Percentiles rank a stretch among this genome's conserved stretches.
These are phyloP conservation scores for Melanerpes aurifrons DNA, from an alignment of 2,113 vertebrate species.

Conservation along the genomic window DNA sequence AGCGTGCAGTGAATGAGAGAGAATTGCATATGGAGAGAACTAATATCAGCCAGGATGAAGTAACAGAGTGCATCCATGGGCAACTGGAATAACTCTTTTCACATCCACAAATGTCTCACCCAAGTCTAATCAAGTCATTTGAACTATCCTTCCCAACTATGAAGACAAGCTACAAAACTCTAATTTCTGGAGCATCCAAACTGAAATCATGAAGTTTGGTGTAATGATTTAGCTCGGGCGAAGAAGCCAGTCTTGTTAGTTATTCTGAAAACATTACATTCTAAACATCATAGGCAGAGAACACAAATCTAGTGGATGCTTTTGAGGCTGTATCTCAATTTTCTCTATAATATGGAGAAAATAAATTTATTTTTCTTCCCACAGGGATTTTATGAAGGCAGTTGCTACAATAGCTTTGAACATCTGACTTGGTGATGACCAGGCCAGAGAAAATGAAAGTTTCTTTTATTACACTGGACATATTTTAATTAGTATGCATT, in stretches of 20 bases:
- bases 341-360: background rate
- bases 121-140: background rate
- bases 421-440: background rate
- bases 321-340: background rate
- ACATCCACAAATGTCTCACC: background rate
- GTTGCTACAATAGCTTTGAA: background rate
- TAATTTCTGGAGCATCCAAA: background rate
- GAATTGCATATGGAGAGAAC: background rate
- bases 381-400: background rate
- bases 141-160: background rate
- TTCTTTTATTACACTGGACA: background rate
- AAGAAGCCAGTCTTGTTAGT: background rate
- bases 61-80: background rate
- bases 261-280: background rate
- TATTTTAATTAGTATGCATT: background rate
- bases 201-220: background rate
- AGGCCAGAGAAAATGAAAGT: background rate
- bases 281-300: background rate
- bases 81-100: background rate
- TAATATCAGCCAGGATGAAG: background rate
- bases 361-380: background rate
- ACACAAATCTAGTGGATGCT: background rate
- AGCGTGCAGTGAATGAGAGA: background rate
- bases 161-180: background rate
- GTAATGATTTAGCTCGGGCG: background rate